Evolutionary conservation across 2,888 invertebrate genomes (phyloP), one percentile per base, ranked within the genome.

Genomic region (Chrysolina haemoptera): DNA sequence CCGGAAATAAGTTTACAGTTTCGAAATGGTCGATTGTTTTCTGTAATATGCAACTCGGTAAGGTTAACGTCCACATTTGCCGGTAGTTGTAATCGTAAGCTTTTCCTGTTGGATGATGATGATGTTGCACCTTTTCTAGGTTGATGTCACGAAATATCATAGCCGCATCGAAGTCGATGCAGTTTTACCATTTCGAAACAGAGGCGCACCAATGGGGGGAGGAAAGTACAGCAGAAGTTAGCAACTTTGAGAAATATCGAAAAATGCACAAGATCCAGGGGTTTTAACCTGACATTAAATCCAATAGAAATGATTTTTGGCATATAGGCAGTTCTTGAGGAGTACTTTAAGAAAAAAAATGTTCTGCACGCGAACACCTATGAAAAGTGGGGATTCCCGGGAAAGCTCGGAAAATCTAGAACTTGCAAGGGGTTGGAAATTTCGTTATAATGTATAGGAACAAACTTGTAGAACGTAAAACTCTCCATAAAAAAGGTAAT

Each of bases 1-100:
- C 70, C 62, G 70, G 70, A 70, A 70, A 70, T 53, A 27, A 70
- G 74, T 70, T 70, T 74, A 70, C 70, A 63, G 62, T 74, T 74
- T 59, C 74, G 66, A 70, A 70, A 73, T 62, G 12, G 59, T 62
- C 22, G 16, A 69, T 69, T 73, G 65, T 73, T 70, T 69, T 40
- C 27, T 40, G 53, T 35, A 59, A 35, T 59, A 40, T 74, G 74
- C 67, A 70, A 67, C 43, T 41, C 46, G 63, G 71, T 63, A 43
- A 68, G 68, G 71, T 74, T 74, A 74, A 66, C 50, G 74, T 68
- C 59, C 73, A 73, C 18, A 65, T 48, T 41, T 40, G 12, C 63
- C 27, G 50, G 9, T 48, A 22, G 16, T 46, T 55, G 68, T 68
- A 68, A 68, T 50, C 55, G 20, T 64, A 55, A 55, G 48, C 59